Evolutionary conservation across 2,113 vertebrate genomes (phyloP), one percentile per base, ranked within the genome.

Genomic region (Neodon shergylaensis): DNA sequence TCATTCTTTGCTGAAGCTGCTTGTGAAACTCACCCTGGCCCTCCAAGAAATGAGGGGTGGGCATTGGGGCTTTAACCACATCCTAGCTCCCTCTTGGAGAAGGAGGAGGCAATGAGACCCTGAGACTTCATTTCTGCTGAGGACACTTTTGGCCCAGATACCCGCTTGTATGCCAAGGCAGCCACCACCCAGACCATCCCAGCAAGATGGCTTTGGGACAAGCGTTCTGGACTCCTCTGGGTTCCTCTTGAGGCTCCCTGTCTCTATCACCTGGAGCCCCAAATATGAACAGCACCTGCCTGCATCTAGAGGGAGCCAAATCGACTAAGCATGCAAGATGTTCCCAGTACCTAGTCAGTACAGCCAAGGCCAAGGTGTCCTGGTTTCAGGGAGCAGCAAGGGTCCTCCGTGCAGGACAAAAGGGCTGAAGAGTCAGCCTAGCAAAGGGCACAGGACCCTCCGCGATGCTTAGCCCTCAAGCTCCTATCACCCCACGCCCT

Each of bases 1-100:
- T 90, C 76, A 42, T 54, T 33, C 76, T 65, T 44, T 42, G 65
- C 74, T 78, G 42, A 82, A 54, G 47, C 92, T 76, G 82, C 95
- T 96, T 95, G 73, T 90, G 24, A 74, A 58, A 47, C 66, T 82
- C 68, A 44, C 65, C 47, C 22, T 26, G 21, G 54, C 33, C 87
- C 90, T 92, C 90, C 26, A 14, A 54, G 31, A 65, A 17, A 26
- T 5, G 19, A 2, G 0, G 0, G 58, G 66, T 65, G 0, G 0
- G 58, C 65, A n/a, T 11, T 14, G 8, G 47, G 36, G 13, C 31
- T 90, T 28, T 66, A 65, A 83, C 70, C 58, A 49, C n/a, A 21
- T 21, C 68, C 47, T 16, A 28, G 61, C 42, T 42, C 61, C 73
- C 17, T 33, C 1, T 66, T 58, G 21, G 78, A 89, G 91, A 73